Base-by-base conservation (phyloP, 2,797 vertebrate genomes). In the Malacoraja senta region DNA sequence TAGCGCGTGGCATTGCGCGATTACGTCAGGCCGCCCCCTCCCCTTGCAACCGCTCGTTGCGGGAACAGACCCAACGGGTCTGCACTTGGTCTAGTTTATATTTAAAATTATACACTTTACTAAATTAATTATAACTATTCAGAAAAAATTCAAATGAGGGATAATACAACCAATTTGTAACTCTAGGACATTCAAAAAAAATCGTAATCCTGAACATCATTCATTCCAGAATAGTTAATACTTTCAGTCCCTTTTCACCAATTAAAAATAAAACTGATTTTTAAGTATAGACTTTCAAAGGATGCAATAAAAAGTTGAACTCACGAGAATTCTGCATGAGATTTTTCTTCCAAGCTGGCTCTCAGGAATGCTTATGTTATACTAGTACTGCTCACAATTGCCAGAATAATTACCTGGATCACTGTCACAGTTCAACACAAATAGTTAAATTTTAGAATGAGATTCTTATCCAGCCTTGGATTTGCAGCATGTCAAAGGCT, bases 381-480 rank as follows among this genome's bases (percentile, higher is more conserved):
- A 88, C 63, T 68, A 53, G 63, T 32, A 35, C n/a, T 65, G n/a
- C 32, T 88, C 61, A 32, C 84, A 88, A 10, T 86, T 58, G 63
- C n/a, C 26, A 86, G 58, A 61, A 35, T 35, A 21, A 35, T 88
- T 68, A 88, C 68, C 61, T 68, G 84, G n/a, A 88, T 88, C 68
- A 29, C 58, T 29, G 17, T 86, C 58, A 86, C 83, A 86, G 61
- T 86, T 86, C 58, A 68, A 88, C 84, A 35, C 84, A 88, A 88
- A 88, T 9, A 68, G 84, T 63, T 88, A 32, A 21, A 88, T 88
- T 88, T 88, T 17, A 68, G 84, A 35, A 68, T 68, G n/a, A 2
- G 61, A 35, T 35, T 32, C 9, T 88, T 88, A n/a, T 68, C 63
- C 63, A 35, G 65, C 32, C 84, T 88, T 63, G 19, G 61, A 13